Evolutionary conservation across 2,113 vertebrate species (phyloP).

Genomic region (Mastomys coucha): DNA sequence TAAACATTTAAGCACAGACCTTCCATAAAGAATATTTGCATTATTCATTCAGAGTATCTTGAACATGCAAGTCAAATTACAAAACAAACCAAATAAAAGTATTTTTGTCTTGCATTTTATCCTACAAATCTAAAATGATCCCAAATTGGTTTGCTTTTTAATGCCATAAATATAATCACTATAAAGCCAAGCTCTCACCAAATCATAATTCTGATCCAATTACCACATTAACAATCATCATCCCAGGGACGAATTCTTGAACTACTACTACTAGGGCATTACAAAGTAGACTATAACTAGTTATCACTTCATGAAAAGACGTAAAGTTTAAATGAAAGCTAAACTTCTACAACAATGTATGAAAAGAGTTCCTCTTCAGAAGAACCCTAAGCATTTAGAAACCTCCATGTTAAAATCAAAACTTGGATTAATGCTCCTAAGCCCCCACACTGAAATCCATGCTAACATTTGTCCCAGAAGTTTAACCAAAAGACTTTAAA

Average conservation of each 20-base stretch:
- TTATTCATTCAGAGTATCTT: conserved; percentile 28
- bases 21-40: conserved; percentile 16
- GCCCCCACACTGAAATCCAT: not conserved
- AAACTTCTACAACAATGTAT: conserved; percentile 61
- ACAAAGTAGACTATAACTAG: conserved; percentile 28
- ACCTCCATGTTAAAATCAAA: conserved; percentile 55
- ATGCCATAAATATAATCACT: conserved; percentile 48
- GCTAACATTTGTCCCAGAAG: not conserved
- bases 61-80: conserved; percentile 55
- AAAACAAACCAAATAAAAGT: conserved; percentile 43
- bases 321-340: conserved; percentile 64
- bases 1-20: conserved; percentile 12
- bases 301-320: conserved; percentile 20
- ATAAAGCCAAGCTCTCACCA: conserved; percentile 32
- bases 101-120: conserved; percentile 39
- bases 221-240: conserved; percentile 53
- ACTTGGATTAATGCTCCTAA: not conserved
- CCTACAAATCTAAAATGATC: conserved; percentile 23
- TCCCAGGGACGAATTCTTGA: conserved; percentile 35
- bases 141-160: conserved; percentile 45
- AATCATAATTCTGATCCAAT: conserved; percentile 57
- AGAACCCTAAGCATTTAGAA: conserved; percentile 48
- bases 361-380: conserved; percentile 58
- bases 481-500: conserved; percentile 38
- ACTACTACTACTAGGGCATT: conserved; percentile 26